phyloP scores from a whole-genome alignment of 2,888 invertebrate genomes.

The Tineola bisselliella region DNA sequence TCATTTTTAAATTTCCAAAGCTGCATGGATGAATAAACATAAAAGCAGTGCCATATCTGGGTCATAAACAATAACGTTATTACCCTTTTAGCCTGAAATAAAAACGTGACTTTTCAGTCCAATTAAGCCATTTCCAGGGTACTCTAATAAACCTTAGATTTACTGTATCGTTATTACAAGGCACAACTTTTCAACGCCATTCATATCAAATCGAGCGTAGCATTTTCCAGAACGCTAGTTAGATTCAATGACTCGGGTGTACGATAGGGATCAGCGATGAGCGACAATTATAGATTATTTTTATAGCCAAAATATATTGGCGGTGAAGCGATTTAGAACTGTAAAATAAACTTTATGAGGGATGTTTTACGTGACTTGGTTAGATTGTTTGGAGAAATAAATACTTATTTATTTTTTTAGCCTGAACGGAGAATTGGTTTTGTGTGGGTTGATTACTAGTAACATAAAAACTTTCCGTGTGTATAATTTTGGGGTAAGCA shows the following conservation, averaged over 20 bases:
- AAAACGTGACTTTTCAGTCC: not conserved
- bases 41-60: not conserved
- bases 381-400: not conserved
- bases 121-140: conserved; percentile 2
- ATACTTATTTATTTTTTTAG: not conserved
- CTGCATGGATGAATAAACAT: not conserved
- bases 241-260: conserved; percentile 9
- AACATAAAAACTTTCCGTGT: no score
- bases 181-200: conserved; percentile 4
- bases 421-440: not conserved
- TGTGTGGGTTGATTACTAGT: not conserved
- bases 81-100: not conserved
- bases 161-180: conserved; percentile 8
- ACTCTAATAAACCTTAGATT: not conserved
- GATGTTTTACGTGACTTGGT: not conserved
- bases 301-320: conserved; percentile 4
- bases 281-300: conserved; percentile 6
- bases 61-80: not conserved
- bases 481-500: no score
- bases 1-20: not conserved
- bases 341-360: conserved; percentile 1
- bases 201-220: not conserved
- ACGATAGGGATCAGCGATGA: not conserved
- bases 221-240: conserved; percentile 9
- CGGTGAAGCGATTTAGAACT: not conserved